Conservation (phyloP, 1,140 invertebrate genomes). For the Euwallacea similis region DNA sequence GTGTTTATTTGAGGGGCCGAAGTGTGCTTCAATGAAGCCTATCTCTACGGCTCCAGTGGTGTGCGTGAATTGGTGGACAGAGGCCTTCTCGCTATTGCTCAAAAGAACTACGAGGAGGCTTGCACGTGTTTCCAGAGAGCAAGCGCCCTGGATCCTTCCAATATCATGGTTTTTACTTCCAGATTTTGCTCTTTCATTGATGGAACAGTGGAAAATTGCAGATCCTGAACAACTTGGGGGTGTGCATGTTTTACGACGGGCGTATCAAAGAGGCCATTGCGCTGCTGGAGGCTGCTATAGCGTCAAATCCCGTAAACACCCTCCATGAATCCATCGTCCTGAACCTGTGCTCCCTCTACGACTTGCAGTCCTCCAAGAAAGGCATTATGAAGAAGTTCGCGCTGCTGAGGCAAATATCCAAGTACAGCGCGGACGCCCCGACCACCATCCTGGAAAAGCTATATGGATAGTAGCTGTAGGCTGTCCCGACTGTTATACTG, state of each 20-base stretch:
- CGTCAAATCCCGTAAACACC: constrained; percentile 75
- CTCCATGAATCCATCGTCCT: constrained; percentile 84
- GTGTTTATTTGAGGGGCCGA: constrained; percentile 50
- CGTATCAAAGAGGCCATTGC: constrained; percentile 81
- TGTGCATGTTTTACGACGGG: constrained; percentile 87
- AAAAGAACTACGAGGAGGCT: constrained; percentile 83
- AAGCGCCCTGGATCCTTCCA: constrained; percentile 73
- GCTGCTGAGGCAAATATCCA: constrained; percentile 74
- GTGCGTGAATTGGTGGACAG: constrained; percentile 73
- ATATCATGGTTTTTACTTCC: constrained; percentile 71
- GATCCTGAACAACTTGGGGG: constrained; percentile 88
- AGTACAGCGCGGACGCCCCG: constrained; percentile 77
- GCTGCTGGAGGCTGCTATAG: constrained; percentile 79
- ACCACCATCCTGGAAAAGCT: constrained; percentile 51
- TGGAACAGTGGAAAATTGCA: constrained; percentile 44
- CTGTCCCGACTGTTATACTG: neutral
- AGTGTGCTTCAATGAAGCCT: constrained; percentile 65
- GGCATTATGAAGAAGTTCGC: constrained; percentile 80
- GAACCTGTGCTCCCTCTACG: constrained; percentile 90
- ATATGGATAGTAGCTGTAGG: constrained; percentile 33
- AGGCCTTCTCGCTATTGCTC: constrained; percentile 77
- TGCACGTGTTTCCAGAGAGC: constrained; percentile 79
- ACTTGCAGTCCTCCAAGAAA: constrained; percentile 86
- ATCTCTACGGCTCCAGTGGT: constrained; percentile 55
- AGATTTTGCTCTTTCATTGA: constrained; percentile 1